Evolutionary conservation across 2,888 invertebrate species (phyloP), one percentile per base, ranked within the genome.

Genomic region (Cataglyphis altisquamis): DNA sequence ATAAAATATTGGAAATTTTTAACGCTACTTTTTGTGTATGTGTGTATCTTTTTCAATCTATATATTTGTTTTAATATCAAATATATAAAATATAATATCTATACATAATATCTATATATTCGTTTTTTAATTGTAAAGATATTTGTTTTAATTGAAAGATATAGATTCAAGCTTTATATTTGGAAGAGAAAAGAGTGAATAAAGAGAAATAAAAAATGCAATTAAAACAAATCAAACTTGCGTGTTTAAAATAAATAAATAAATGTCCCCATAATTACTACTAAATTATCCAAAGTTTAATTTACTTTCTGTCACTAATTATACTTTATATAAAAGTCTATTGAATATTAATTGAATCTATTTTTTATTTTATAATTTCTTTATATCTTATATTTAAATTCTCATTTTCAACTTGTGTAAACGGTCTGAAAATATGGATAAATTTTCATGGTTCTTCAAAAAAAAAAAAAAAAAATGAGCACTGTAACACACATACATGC

Each of bases 321-420:
- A 10, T 21, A 57, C 5, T 57, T 57, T 21, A 21, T 3, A 9
- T 8, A 21, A 55, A 25, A 21, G 1, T 57, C 57, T 21, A 21
- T 57, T 57, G 12, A 57, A 57, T 21, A 21, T 21, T 10, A 57
- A 12, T 57, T 57, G 4, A 21, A 57, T 12, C 8, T 8, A 6
- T n/a, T n/a, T 52, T 52, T 60, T 60, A 60, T 8, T 60, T 29
- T 60, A n/a, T 8, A 62, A 62, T 62, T 32, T 62, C 32, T 32
- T 18, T 29, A 25, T 32, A 25, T 15, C 32, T 62, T 25, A 55
- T 8, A 55, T 55, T 21, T 10, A 55, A 55, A 55, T 8, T 55
- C 55, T 21, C 21, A 55, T 21, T 21, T 57, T 57, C 3, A 21
- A 55, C 21, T 57, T 57, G 10, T 57, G n/a, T 3, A 55, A 60